Conservation (phyloP, 1,140 invertebrate species). For the Oreohelix idahoensis region DNA sequence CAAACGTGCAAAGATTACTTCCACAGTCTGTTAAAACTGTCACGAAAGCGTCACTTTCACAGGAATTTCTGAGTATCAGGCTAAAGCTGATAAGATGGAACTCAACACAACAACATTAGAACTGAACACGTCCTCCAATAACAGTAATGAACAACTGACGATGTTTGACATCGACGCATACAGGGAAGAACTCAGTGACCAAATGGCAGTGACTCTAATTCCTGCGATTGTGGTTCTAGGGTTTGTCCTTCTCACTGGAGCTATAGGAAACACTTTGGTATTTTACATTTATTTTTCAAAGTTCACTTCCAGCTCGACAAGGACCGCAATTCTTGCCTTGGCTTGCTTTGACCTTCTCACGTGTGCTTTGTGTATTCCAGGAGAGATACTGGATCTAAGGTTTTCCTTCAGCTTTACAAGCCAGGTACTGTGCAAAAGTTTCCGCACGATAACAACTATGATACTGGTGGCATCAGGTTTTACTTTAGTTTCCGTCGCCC, state of each 20-base stretch:
- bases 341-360: conserved; percentile 52
- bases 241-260: conserved; percentile 48
- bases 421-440: conserved; percentile 51
- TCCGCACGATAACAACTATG: conserved; percentile 53
- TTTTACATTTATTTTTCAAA: conserved; percentile 50
- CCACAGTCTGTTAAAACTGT: too few species aligned
- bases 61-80: too few species aligned
- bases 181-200: conserved; percentile 22
- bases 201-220: conserved; percentile 31
- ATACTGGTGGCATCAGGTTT: conserved; percentile 56
- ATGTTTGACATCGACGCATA: neutral
- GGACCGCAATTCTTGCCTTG: conserved; percentile 51
- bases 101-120: neutral
- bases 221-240: conserved; percentile 50
- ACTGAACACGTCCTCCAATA: neutral
- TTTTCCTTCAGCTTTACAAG: conserved; percentile 53
- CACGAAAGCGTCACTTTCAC: too few species aligned
- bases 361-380: conserved; percentile 48
- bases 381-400: conserved; percentile 59
- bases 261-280: conserved; percentile 53
- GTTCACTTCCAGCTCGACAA: conserved; percentile 50
- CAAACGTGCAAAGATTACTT: too few species aligned
- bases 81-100: neutral
- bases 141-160: neutral
- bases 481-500: conserved; percentile 55